Evolutionary conservation across 1,140 invertebrate genomes (phyloP), one percentile per base, ranked within the genome.

Genomic region (Listronotus bonariensis): DNA sequence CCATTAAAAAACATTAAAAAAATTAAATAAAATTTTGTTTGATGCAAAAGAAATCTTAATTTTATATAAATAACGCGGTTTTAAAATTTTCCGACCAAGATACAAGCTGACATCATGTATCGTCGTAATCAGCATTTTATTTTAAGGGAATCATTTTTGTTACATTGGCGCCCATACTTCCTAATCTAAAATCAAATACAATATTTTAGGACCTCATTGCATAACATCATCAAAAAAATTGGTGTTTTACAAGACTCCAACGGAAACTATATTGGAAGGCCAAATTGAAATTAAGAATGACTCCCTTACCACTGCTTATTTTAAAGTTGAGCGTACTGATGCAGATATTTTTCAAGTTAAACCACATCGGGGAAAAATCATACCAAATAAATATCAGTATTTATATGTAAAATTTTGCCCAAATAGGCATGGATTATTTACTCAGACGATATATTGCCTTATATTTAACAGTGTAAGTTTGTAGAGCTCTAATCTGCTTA

Each of bases 391-490:
- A 3, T 55, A 54, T 14, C 34, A 34, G 14, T 67, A 65, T 18
- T 52, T 75, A 5, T 52, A 17, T 8, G 48, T 75, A 3, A 67
- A 15, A 38, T 75, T 75, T 63, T 26, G n/a, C 3, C 67, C 73
- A 9, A 58, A 67, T 18, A 20, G 45, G 11, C 6, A 1, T 1
- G 65, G 71, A 11, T 31, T 65, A 40, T 75, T 69, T 36, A 31
- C 45, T 4, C 17, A 61, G 7, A 62, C 68, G 36, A 43, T 75
- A 1, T 38, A 40, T 40, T 70, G 68, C 41, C 48, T 69, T 8
- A 54, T 75, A 17, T 65, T 64, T 31, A 52, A 73, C 32, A 56
- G 68, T 42, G 72, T 73, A 69, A 72, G 69, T 66, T 4, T 40
- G 14, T n/a, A 8, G 41, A 51, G 6, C 48, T n/a, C 40, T 49